Evolutionary conservation across 1,140 invertebrate genomes (phyloP).

Genomic region (Nasonia vitripennis): DNA sequence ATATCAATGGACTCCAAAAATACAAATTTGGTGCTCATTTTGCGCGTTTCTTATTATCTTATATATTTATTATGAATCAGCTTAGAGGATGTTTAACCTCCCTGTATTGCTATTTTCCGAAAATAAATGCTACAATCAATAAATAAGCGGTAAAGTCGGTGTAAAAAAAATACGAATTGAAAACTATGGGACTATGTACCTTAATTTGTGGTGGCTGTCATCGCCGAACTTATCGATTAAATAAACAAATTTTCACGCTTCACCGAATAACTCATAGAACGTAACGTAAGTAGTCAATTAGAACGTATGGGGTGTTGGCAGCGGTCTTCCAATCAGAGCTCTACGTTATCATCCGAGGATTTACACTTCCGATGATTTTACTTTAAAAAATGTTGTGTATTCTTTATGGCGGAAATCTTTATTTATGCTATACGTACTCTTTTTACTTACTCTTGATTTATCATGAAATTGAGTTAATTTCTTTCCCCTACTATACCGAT

Average conservation of each 20-base stretch:
- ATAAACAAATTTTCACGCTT: too few species aligned
- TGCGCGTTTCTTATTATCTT: background rate
- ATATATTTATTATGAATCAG: background rate
- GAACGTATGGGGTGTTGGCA: too few species aligned
- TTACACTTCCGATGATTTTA: too few species aligned
- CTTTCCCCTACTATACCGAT: too few species aligned
- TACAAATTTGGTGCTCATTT: conserved; percentile 62
- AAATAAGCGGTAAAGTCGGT: background rate
- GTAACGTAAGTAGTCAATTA: too few species aligned
- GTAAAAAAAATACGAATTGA: background rate
- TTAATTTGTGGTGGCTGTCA: background rate
- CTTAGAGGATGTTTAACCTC: conserved; percentile 24
- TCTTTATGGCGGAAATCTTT: too few species aligned
- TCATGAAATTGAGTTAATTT: too few species aligned
- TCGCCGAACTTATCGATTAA: background rate
- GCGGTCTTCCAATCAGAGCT: background rate
- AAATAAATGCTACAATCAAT: conserved; percentile 10
- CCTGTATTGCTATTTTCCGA: background rate
- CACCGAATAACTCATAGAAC: too few species aligned
- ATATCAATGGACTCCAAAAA: conserved; percentile 68
- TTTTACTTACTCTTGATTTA: too few species aligned
- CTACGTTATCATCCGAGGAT: conserved; percentile 16
- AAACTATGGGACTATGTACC: background rate
- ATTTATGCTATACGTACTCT: too few species aligned
- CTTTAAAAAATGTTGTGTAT: too few species aligned